A percentile compares a stretch with the other conserved stretches of the same genome.
Conservation (phyloP, 2,797 vertebrate genomes). For the Heterohyrax brucei region DNA sequence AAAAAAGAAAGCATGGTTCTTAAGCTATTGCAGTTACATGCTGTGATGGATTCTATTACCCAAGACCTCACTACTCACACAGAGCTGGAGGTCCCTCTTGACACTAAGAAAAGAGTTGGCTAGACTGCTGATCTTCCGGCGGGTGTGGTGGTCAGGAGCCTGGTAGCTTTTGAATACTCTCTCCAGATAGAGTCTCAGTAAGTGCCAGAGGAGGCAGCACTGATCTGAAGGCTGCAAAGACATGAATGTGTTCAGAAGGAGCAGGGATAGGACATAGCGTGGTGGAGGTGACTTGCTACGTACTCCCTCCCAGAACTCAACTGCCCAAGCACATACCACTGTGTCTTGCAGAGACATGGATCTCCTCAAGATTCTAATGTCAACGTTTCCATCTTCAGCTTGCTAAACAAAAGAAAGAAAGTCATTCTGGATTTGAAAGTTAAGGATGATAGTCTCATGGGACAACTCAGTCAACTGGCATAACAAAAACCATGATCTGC, state of each 20-base stretch:
- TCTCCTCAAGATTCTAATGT: conserved; percentile 79
- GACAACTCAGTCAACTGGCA: too few species aligned
- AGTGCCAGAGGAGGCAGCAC: conserved; percentile 86
- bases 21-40: neutral
- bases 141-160: conserved; percentile 52
- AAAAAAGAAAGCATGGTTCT: neutral
- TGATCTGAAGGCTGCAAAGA: conserved; percentile 82
- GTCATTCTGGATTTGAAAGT: neutral
- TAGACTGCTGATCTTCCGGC: conserved; percentile 83
- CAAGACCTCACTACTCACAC: conserved; percentile 84
- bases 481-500: too few species aligned
- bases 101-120: conserved; percentile 87
- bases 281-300: neutral
- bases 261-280: neutral
- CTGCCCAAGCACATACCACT: conserved; percentile 63
- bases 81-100: conserved; percentile 82
- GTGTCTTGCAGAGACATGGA: conserved; percentile 72
- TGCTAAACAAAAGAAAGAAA: conserved; percentile 78
- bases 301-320: neutral
- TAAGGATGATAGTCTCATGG: too few species aligned
- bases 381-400: conserved; percentile 78
- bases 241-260: neutral
- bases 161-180: conserved; percentile 86
- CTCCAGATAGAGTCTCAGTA: conserved; percentile 86
- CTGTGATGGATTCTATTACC: neutral